A percentile compares a stretch with the other conserved stretches of the same genome.
phyloP scores from a whole-genome alignment of 2,888 invertebrate species.

The Ormia ochracea region DNA sequence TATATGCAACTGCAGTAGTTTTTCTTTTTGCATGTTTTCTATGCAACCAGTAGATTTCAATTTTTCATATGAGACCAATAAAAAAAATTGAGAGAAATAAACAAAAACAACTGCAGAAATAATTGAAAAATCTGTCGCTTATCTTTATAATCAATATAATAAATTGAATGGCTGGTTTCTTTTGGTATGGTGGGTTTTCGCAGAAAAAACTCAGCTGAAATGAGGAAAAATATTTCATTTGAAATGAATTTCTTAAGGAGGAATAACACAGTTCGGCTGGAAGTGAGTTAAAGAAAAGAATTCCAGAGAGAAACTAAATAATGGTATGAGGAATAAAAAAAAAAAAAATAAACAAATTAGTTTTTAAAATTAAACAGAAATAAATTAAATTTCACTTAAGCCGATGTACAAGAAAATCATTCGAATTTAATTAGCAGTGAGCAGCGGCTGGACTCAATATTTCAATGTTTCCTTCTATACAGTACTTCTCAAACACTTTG shows the following conservation, averaged over 20 bases:
- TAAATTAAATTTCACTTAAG: not conserved
- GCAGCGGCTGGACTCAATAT: too few relatives aligned
- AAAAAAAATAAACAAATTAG: not conserved
- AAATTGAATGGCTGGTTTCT: slow-evolving; percentile 56
- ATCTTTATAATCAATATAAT: slow-evolving; percentile 62
- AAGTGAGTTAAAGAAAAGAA: not conserved
- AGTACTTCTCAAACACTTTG: too few relatives aligned
- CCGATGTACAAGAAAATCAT: too few relatives aligned
- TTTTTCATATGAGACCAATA: slow-evolving; percentile 29
- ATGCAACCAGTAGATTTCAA: slow-evolving; percentile 32
- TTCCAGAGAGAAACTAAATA: not conserved
- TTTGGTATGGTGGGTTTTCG: slow-evolving; percentile 38
- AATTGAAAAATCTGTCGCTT: slow-evolving; percentile 63
- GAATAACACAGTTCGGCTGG: not conserved
- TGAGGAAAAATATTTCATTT: slow-evolving; percentile 17
- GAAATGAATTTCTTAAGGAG: slow-evolving; percentile 27
- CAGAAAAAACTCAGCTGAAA: slow-evolving; percentile 2
- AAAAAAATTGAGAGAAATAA: not conserved
- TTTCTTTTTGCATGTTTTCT: slow-evolving; percentile 20
- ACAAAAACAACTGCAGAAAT: slow-evolving; percentile 38
- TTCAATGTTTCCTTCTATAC: too few relatives aligned
- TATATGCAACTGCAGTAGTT: slow-evolving; percentile 28
- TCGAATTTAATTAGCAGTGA: too few relatives aligned
- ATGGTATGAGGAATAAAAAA: not conserved
- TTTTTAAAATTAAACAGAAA: not conserved